Evolutionary conservation across 2,113 vertebrate species (phyloP).

Genomic region (Sinocyclocheilus rhinocerous): DNA sequence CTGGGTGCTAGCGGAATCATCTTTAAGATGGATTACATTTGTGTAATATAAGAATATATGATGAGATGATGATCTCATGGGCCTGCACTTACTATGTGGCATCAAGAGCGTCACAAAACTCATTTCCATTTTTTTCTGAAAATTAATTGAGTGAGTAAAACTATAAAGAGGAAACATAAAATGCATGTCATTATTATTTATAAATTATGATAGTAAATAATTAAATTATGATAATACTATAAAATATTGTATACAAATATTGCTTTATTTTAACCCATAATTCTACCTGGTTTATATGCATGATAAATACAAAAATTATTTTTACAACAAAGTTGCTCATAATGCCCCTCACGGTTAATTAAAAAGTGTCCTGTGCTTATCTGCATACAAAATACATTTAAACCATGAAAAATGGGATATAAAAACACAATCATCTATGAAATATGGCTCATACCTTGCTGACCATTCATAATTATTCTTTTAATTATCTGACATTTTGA

Average conservation of each 20-base stretch:
- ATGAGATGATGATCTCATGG: constrained; percentile 2
- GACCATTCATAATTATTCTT: constrained; percentile 79
- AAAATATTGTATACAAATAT: not conserved
- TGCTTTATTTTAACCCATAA: not conserved
- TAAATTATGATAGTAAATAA: not conserved
- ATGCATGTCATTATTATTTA: too few relatives aligned
- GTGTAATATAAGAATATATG: constrained; percentile 17
- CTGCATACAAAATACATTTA: constrained; percentile 80
- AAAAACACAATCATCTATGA: constrained; percentile 76
- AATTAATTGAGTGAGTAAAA: too few relatives aligned
- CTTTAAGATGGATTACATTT: constrained; percentile 14
- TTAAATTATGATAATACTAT: not conserved
- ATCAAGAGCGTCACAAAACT: not conserved
- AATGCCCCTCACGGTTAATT: constrained; percentile 76
- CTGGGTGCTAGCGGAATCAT: not conserved
- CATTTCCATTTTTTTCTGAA: not conserved
- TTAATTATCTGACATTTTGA: constrained; percentile 76
- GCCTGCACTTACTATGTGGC: not conserved
- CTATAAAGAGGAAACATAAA: not conserved
- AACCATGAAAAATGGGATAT: constrained; percentile 78
- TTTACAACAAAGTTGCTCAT: constrained; percentile 69
- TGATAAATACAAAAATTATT: constrained; percentile 66
- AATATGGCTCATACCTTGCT: constrained; percentile 76
- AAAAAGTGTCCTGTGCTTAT: constrained; percentile 76
- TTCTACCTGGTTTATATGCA: not conserved